Evolutionary conservation across 2,888 invertebrate species (phyloP), one percentile per base, ranked within the genome.

Genomic region (Eulithis prunata): DNA sequence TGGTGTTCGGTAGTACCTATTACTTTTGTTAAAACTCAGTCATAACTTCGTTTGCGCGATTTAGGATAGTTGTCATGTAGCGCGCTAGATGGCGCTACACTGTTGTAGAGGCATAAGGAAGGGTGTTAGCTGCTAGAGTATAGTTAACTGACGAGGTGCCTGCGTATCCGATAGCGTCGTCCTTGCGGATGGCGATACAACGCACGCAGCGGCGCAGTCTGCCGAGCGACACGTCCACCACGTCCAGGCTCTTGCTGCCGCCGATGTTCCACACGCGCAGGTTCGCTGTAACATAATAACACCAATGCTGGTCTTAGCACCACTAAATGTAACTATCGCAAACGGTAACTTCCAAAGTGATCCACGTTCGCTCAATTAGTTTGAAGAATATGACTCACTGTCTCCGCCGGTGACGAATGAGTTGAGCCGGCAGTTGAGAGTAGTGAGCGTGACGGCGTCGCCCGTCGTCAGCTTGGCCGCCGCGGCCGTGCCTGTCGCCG

Each of bases 231-330:
- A 98, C 96, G 78, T 98, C 97, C 32, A 95, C 91, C 0, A 96
- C 95, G 58, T 94, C 92, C 0, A 98, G 90, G 73, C 95, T 95
- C 78, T 96, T 95, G 70, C 95, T 94, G 0, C 94, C 92, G 72
- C 96, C 93, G 13, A 97, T 94, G 73, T 94, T 95, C 97, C 97
- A 98, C 38, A 97, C 91, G 46, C 96, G 95, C 8, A 97, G 87
- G 74, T 95, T 96, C 7, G 94, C 94, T 94, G 74, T 0, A 70
- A 71, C 10, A 10, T 7, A 38, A 38, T 3, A 1, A 38, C 3
- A 38, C 38, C 6, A 38, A 38, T 8, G 10, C 38, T 4, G 10
- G 6, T 7, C 6, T 8, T 7, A 4, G 8, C 38, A 38, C 38
- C 5, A 38, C 38, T 8, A 1, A 38, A 6, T 38, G 38, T 38